Conservation (phyloP, 2,113 vertebrate species). For the Brachyhypopomus occidentalis region DNA sequence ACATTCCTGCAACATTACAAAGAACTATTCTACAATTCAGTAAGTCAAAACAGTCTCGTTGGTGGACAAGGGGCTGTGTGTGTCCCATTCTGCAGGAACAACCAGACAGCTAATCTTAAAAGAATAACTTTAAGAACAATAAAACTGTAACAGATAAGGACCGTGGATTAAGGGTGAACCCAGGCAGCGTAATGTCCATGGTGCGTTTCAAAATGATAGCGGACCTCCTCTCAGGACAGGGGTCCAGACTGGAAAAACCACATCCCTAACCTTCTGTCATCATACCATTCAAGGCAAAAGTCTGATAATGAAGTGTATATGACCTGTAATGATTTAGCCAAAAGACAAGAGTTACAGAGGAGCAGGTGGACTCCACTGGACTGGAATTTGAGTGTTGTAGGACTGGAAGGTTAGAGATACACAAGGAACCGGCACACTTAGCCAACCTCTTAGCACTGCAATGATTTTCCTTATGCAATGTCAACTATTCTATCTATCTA, state of each 20-base stretch:
- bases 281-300: conserved; percentile 30
- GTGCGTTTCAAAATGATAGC: conserved; percentile 3
- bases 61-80: background rate
- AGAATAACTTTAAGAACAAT: conserved; percentile 40
- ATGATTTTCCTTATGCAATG: conserved; percentile 49
- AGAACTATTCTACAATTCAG: conserved; percentile 38
- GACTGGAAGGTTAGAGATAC: conserved; percentile 26
- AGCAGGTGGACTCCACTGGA: conserved; percentile 14
- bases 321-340: background rate
- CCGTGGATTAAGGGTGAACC: conserved; percentile 30
- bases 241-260: conserved; percentile 31
- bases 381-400: conserved; percentile 39
- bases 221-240: conserved; percentile 16
- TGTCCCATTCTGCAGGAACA: background rate
- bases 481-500: conserved; percentile 50
- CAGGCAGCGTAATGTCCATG: conserved; percentile 1
- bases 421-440: conserved; percentile 17
- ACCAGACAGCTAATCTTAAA: conserved; percentile 25
- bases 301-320: conserved; percentile 27
- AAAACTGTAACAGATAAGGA: conserved; percentile 48
- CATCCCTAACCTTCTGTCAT: conserved; percentile 24
- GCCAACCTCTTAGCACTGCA: conserved; percentile 35
- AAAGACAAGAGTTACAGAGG: background rate
- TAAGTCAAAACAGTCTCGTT: conserved; percentile 23
- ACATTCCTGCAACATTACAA: conserved; percentile 48